phyloP scores from a whole-genome alignment of 2,113 vertebrate species.

The Odontophorus gujanensis region DNA sequence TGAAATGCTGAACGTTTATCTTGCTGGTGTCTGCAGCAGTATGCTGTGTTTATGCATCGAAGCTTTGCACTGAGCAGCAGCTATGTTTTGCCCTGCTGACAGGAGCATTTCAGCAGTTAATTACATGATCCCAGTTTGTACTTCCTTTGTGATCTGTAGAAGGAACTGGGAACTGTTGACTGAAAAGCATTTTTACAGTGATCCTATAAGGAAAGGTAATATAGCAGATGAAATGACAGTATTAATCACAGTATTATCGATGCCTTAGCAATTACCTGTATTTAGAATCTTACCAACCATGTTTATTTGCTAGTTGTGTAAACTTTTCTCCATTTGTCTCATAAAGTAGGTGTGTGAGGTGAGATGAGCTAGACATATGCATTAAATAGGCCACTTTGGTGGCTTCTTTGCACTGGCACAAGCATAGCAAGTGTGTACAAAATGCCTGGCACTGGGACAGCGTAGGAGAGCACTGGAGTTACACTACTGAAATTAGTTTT shows the following conservation, averaged over 20 bases:
- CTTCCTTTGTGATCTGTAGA: constrained; percentile 16
- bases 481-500: neutral
- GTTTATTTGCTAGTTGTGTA: neutral
- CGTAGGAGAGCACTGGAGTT: neutral
- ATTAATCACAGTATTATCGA: neutral
- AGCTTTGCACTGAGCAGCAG: neutral
- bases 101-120: neutral
- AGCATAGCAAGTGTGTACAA: neutral
- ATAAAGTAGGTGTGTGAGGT: neutral
- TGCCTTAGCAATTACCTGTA: neutral
- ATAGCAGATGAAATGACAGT: neutral
- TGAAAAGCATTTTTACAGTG: neutral
- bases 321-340: neutral
- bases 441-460: neutral
- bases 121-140: neutral
- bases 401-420: neutral
- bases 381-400: neutral
- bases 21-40: neutral
- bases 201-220: neutral
- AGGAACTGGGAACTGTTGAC: neutral
- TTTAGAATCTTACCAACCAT: neutral
- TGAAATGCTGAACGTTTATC: neutral
- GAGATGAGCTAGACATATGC: neutral
- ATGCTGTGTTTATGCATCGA: neutral
- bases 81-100: neutral